phyloP scores from a whole-genome alignment of 2,113 vertebrate genomes.

The Protomyctophum bolini region DNA sequence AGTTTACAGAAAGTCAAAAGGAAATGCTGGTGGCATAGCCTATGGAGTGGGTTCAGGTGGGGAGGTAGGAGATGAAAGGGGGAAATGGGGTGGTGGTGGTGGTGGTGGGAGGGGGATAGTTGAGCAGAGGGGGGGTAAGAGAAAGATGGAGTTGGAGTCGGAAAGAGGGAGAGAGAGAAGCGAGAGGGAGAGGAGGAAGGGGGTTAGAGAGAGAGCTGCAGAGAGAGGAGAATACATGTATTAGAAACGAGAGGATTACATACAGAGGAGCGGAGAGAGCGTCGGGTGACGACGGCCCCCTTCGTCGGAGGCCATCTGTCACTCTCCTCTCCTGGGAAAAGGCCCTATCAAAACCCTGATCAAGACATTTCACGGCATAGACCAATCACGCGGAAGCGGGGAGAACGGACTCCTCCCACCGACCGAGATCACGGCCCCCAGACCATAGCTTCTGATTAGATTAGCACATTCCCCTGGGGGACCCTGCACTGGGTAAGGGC shows the following conservation, averaged over 20 bases:
- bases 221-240: constrained; percentile 19
- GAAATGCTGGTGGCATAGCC: background rate
- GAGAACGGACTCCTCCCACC: constrained; percentile 21
- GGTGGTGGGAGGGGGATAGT: constrained; percentile 6
- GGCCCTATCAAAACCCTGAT: constrained; percentile 55
- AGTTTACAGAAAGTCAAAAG: background rate
- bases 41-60: constrained; percentile 1
- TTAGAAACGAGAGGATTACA: constrained; percentile 45
- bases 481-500: constrained; percentile 33
- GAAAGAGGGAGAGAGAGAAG: background rate
- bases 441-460: constrained; percentile 47
- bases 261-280: constrained; percentile 4
- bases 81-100: too few relatives aligned
- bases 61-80: constrained; percentile 16
- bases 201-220: background rate
- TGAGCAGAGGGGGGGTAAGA: background rate
- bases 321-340: constrained; percentile 41
- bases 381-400: constrained; percentile 43
- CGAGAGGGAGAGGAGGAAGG: background rate
- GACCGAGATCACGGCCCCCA: background rate
- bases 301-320: constrained; percentile 70
- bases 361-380: constrained; percentile 54
- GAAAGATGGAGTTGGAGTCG: background rate
- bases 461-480: constrained; percentile 51
- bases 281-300: constrained; percentile 5